These are phyloP conservation scores for Anabacerthia variegaticeps DNA, from an alignment of 2,797 vertebrate genomes.

Conservation along the genomic window DNA sequence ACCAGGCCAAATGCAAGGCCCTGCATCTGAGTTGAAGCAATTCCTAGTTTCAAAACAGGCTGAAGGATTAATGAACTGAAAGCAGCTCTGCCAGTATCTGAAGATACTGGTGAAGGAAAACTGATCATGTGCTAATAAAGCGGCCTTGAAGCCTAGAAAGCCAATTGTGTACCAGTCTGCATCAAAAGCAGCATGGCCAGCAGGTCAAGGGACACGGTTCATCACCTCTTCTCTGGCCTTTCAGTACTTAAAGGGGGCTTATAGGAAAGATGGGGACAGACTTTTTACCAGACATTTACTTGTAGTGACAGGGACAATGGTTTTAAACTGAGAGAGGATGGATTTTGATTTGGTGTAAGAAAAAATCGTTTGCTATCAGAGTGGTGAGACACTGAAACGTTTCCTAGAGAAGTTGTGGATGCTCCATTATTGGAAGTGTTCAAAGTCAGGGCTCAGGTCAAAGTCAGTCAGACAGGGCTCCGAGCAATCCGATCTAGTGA, in stretches of 20 bases:
- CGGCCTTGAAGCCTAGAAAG: not conserved
- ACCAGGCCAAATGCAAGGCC: not conserved
- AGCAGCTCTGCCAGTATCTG: not conserved
- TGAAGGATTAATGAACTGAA: not conserved
- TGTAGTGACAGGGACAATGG: not conserved
- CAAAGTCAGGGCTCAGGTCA: not conserved
- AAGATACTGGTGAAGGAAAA: not conserved
- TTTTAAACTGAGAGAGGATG: not conserved
- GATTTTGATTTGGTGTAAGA: not conserved
- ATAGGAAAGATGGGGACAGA: not conserved
- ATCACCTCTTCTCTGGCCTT: not conserved
- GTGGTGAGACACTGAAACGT: not conserved
- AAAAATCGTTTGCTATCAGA: rapidly evolving
- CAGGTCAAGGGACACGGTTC: not conserved
- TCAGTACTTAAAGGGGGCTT: not conserved
- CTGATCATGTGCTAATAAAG: rapidly evolving
- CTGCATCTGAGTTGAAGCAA: not conserved
- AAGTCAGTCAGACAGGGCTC: not conserved
- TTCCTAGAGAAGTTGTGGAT: not conserved
- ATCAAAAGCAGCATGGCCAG: not conserved
- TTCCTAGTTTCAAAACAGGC: not conserved
- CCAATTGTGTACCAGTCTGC: not conserved
- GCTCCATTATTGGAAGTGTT: rapidly evolving
- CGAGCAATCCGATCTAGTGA: not conserved
- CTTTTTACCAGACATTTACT: not conserved